Conservation (phyloP, 2,888 invertebrate genomes). For the Griposia aprilina region DNA sequence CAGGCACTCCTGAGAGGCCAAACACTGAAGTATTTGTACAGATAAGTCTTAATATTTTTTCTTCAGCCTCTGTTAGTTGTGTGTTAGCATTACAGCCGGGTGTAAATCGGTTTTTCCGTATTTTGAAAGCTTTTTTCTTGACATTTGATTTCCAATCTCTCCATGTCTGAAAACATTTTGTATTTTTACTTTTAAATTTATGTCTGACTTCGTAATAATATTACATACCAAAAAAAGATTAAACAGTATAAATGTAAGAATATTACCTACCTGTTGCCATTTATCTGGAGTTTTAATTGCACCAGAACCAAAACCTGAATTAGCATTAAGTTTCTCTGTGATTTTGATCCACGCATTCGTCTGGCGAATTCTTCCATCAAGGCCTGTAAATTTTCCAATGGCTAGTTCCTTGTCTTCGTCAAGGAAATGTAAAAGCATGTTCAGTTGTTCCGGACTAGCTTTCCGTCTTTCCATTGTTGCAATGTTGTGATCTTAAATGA, state of each 20-base stretch:
- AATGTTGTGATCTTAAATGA: constrained; percentile 58
- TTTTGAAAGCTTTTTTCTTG: constrained; percentile 82
- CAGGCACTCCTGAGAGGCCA: constrained; percentile 79
- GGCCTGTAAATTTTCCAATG: constrained; percentile 79
- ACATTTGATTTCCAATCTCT: constrained; percentile 84
- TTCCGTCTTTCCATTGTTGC: constrained; percentile 75
- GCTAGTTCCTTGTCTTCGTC: constrained; percentile 82
- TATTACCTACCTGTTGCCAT: constrained; percentile 79
- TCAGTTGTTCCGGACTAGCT: constrained; percentile 82
- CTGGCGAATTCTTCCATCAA: constrained; percentile 79
- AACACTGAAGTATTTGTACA: constrained; percentile 80
- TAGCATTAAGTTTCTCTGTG: constrained; percentile 81
- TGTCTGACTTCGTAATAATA: background rate
- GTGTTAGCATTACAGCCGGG: constrained; percentile 76
- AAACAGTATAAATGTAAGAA: background rate
- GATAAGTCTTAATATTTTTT: constrained; percentile 79
- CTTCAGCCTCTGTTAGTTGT: constrained; percentile 80
- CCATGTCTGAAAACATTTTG: constrained; percentile 74
- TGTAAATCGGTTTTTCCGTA: constrained; percentile 79
- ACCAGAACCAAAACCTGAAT: constrained; percentile 81
- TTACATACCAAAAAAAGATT: background rate
- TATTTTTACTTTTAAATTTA: background rate
- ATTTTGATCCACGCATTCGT: constrained; percentile 83
- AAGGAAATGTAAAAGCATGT: constrained; percentile 80
- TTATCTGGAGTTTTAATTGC: constrained; percentile 83